These are phyloP conservation scores for Chaetops frenatus DNA, from an alignment of 2,113 vertebrate genomes.

Conservation along the genomic window DNA sequence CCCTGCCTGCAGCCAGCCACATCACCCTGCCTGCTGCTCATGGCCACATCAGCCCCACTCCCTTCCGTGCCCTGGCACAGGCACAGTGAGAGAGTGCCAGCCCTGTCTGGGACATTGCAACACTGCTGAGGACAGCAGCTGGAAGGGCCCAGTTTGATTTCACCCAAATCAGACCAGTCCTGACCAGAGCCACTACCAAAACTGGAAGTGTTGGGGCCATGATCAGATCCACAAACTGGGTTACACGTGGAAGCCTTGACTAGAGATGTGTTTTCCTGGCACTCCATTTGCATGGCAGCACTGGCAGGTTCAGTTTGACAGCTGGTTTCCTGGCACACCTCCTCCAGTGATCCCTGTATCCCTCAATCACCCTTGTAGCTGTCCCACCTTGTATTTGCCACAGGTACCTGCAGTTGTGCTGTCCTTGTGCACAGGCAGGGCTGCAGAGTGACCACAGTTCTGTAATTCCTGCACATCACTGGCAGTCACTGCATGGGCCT, in stretches of 20 bases:
- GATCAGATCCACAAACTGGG: not conserved
- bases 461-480: not conserved
- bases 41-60: not conserved
- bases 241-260: not conserved
- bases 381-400: not conserved
- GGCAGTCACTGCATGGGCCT: not conserved
- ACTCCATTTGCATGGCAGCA: not conserved
- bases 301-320: not conserved
- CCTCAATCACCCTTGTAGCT: not conserved
- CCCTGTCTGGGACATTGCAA: not conserved
- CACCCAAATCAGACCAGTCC: not conserved
- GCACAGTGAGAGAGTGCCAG: accelerated
- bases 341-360: not conserved
- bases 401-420: not conserved
- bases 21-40: not conserved
- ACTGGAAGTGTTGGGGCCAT: accelerated
- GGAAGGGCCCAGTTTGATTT: not conserved
- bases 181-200: not conserved
- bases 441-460: not conserved
- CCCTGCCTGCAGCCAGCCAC: not conserved
- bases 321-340: not conserved
- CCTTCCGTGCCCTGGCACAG: not conserved
- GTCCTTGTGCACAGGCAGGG: not conserved
- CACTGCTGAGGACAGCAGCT: not conserved
- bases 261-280: not conserved